Evolutionary conservation across 1,140 invertebrate genomes (phyloP).

Genomic region (Temnothorax nylanderi): DNA sequence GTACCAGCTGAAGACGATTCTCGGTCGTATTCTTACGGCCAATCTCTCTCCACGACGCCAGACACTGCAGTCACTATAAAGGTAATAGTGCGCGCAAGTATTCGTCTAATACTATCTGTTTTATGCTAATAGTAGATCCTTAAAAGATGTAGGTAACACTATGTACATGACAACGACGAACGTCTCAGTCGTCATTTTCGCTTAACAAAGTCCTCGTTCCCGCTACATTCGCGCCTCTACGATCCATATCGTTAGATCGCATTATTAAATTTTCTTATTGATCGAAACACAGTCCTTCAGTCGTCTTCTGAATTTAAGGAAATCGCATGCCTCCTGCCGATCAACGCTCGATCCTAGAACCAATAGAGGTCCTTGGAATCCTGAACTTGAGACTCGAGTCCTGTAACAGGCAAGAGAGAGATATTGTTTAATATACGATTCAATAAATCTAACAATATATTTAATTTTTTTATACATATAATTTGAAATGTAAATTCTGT

Average conservation of each 20-base stretch:
- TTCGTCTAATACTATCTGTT: constrained; percentile 70
- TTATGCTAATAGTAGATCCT: constrained; percentile 76
- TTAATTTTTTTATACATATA: neutral
- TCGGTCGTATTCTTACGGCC: constrained; percentile 52
- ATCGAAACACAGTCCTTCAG: constrained; percentile 22
- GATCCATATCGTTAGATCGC: neutral
- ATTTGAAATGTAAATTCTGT: neutral
- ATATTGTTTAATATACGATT: neutral
- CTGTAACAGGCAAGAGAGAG: constrained; percentile 71
- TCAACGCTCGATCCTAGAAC: constrained; percentile 76
- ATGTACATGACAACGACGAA: constrained; percentile 74
- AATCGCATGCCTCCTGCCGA: constrained; percentile 42
- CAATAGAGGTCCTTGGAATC: constrained; percentile 81
- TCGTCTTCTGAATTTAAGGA: constrained; percentile 39
- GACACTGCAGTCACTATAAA: constrained; percentile 75
- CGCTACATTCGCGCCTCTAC: neutral
- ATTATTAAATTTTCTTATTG: constrained; percentile 44
- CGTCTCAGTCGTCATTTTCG: constrained; percentile 41
- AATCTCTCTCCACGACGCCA: constrained; percentile 32
- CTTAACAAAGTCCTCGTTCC: constrained; percentile 67
- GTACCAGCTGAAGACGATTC: constrained; percentile 74
- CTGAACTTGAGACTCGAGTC: constrained; percentile 80
- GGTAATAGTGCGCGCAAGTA: constrained; percentile 77
- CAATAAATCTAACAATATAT: neutral
- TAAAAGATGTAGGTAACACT: constrained; percentile 81